phyloP scores from a whole-genome alignment of 2,888 invertebrate species.

The Apotomis capreana region DNA sequence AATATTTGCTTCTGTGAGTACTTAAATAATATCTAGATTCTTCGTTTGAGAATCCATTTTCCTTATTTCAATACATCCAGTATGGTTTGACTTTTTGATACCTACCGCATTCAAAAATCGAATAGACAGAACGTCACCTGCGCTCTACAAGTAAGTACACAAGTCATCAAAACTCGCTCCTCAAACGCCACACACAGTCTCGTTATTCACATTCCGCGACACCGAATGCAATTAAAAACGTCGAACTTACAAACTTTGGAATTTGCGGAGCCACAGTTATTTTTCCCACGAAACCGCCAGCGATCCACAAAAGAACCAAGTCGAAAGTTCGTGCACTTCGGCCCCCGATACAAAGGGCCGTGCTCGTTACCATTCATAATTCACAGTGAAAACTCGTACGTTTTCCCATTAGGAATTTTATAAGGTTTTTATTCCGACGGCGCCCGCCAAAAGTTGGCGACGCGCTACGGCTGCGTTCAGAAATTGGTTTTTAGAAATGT shows the following conservation, averaged over 20 bases:
- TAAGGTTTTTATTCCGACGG: conserved; percentile 79
- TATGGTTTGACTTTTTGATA: no score
- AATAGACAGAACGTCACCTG: no score
- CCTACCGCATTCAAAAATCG: no score
- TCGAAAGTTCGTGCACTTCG: conserved; percentile 65
- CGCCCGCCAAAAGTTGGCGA: conserved; percentile 60
- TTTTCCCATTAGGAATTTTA: conserved; percentile 83
- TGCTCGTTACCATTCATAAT: conserved; percentile 83
- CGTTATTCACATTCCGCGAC: conserved; percentile 27
- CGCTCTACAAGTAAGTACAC: background rate
- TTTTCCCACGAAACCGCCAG: conserved; percentile 66
- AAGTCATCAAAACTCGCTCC: background rate
- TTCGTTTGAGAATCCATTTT: no score
- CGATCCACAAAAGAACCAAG: conserved; percentile 77
- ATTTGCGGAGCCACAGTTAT: conserved; percentile 66
- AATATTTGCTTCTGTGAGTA: no score
- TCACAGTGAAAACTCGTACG: conserved; percentile 80
- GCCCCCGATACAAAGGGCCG: conserved; percentile 61
- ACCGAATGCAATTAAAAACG: conserved; percentile 46
- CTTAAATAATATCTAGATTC: no score
- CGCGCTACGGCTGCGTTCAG: conserved; percentile 52
- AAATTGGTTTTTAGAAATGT: conserved; percentile 46
- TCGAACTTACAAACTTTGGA: conserved; percentile 52
- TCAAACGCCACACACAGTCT: background rate
- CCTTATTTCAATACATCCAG: no score